A percentile compares a stretch with the other conserved stretches of the same genome.
Evolutionary conservation across 2,113 vertebrate species (phyloP).

Genomic region (Salvelinus alpinus): DNA sequence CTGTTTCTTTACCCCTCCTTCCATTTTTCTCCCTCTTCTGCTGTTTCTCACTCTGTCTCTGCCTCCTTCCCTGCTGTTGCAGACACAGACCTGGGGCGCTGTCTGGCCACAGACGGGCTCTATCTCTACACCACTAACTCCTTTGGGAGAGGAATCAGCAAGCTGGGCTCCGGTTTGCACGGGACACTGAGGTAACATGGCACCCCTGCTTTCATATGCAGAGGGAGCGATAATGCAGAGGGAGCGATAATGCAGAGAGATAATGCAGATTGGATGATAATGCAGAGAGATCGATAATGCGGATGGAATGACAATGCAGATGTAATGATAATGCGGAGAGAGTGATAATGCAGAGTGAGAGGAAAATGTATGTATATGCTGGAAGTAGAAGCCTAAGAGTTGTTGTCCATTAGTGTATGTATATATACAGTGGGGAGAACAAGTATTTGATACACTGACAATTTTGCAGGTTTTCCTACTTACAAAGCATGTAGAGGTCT

Average conservation of each 20-base stretch:
- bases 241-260: too few relatives aligned
- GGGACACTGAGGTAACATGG: conserved; percentile 91
- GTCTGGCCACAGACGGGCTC: conserved; percentile 92
- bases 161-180: conserved; percentile 94
- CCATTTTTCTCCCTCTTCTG: conserved; percentile 5
- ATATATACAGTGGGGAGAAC: too few relatives aligned
- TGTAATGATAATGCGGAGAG: conserved; percentile 12
- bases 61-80: conserved; percentile 39
- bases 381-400: too few relatives aligned
- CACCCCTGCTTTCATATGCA: conserved; percentile 36
- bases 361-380: too few relatives aligned
- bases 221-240: conserved; percentile 4
- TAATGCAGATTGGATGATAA: too few relatives aligned
- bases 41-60: not conserved
- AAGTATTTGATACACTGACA: too few relatives aligned
- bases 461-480: too few relatives aligned
- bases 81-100: conserved; percentile 97
- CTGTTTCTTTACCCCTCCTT: not conserved
- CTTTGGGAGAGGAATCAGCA: conserved; percentile 95
- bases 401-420: too few relatives aligned
- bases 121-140: conserved; percentile 98
- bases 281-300: too few relatives aligned
- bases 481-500: too few relatives aligned
- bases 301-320: not conserved
- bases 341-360: not conserved